A percentile compares a stretch with the other conserved stretches of the same genome.
These are phyloP conservation scores for Bombus fervidus DNA, from an alignment of 1,140 invertebrate genomes.

Conservation along the genomic window DNA sequence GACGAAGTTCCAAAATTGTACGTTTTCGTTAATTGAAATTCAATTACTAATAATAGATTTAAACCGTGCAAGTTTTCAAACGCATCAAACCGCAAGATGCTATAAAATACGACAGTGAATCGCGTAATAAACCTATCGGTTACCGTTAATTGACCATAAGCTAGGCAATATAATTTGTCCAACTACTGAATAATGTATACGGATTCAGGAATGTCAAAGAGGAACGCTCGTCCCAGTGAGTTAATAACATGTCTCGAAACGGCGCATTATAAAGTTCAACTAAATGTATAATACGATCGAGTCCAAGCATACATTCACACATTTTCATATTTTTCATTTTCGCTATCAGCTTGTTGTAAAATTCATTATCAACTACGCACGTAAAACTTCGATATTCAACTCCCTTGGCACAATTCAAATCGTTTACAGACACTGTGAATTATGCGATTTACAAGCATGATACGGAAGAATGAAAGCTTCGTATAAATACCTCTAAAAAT, in stretches of 20 bases:
- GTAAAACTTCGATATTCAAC: background rate
- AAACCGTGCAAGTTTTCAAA: too few relatives aligned
- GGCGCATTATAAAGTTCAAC: background rate
- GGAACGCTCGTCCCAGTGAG: background rate
- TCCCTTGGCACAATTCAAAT: background rate
- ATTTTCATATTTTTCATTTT: background rate
- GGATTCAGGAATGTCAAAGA: constrained; percentile 6
- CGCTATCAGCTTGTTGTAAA: background rate
- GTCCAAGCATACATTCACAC: background rate
- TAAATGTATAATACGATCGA: background rate
- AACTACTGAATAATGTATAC: background rate
- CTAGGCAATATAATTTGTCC: constrained; percentile 13
- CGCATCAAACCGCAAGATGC: background rate
- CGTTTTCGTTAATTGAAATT: background rate
- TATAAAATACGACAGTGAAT: background rate
- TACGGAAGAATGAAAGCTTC: background rate
- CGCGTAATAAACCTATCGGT: background rate
- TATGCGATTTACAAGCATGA: background rate
- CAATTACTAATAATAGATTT: background rate
- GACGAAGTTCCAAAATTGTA: background rate
- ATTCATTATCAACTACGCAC: background rate
- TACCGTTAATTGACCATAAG: constrained; percentile 15
- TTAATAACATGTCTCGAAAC: background rate
- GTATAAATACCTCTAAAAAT: background rate
- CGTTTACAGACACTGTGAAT: background rate